Conservation (phyloP, 2,113 vertebrate genomes). For the Campylorhamphus procurvoides region DNA sequence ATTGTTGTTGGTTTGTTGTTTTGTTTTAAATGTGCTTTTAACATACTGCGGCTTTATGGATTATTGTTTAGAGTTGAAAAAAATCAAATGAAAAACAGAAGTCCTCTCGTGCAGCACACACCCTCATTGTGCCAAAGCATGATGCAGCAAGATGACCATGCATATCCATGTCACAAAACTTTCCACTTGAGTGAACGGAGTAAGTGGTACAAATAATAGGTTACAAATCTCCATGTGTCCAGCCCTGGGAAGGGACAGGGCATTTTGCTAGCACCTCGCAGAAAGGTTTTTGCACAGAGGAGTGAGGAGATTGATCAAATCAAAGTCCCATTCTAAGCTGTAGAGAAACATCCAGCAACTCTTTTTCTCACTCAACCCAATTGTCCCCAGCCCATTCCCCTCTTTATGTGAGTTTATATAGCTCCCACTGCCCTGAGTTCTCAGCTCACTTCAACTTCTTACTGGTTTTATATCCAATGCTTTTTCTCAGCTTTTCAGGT, state of each 20-base stretch:
- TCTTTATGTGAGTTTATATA: rapidly evolving
- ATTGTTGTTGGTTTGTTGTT: not conserved
- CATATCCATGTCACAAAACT: not conserved
- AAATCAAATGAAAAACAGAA: not conserved
- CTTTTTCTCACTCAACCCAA: rapidly evolving
- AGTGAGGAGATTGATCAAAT: not conserved
- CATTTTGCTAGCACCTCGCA: not conserved
- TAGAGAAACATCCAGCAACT: not conserved
- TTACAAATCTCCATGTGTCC: not conserved
- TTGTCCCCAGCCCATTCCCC: not conserved
- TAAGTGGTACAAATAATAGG: slow-evolving; percentile 26
- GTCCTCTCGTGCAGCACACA: rapidly evolving
- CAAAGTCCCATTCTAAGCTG: not conserved
- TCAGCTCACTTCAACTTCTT: not conserved
- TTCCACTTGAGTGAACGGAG: slow-evolving; percentile 1
- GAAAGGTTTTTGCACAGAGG: not conserved
- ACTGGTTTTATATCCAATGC: rapidly evolving
- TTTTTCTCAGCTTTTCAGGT: not conserved
- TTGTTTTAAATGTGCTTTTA: not conserved
- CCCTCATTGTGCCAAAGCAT: not conserved
- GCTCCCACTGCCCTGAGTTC: not conserved
- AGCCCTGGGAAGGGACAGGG: not conserved
- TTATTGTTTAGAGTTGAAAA: not conserved
- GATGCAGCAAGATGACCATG: not conserved
- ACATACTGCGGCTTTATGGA: not conserved